These are phyloP conservation scores for Aleiodes testaceus DNA, from an alignment of 2,888 invertebrate genomes.

Conservation along the genomic window DNA sequence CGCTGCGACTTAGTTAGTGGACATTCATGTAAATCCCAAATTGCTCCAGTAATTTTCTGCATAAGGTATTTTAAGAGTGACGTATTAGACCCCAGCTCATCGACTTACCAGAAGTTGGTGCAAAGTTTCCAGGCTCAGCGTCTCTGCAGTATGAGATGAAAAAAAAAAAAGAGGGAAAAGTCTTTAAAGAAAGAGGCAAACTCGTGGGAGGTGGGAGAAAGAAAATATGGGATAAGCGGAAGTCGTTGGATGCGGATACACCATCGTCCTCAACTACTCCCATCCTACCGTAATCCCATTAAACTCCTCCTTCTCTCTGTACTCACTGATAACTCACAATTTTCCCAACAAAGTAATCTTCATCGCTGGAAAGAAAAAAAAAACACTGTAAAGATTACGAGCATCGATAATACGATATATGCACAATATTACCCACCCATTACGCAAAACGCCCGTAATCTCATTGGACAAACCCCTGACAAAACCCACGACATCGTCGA, in stretches of 20 bases:
- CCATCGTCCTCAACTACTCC: slow-evolving; percentile 39
- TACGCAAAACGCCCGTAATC: slow-evolving; percentile 7
- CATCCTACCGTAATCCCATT: slow-evolving; percentile 30
- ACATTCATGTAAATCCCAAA: neutral
- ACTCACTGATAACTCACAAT: slow-evolving; percentile 41
- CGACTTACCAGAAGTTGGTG: slow-evolving; percentile 56
- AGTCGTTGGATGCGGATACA: slow-evolving; percentile 35
- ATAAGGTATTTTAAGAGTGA: neutral
- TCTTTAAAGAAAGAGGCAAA: slow-evolving; percentile 34
- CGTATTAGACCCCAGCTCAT: slow-evolving; percentile 53
- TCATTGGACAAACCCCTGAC: slow-evolving; percentile 32
- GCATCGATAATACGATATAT: slow-evolving; percentile 50
- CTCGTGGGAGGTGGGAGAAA: neutral
- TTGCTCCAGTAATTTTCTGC: neutral
- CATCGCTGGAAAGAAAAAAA: slow-evolving; percentile 40
- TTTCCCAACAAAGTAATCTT: neutral
- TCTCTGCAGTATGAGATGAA: slow-evolving; percentile 48
- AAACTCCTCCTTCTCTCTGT: slow-evolving; percentile 18
- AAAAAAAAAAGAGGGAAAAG: neutral
- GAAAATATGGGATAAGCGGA: slow-evolving; percentile 18
- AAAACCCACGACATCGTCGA: slow-evolving; percentile 35
- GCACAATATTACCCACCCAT: slow-evolving; percentile 38
- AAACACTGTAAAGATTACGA: too few relatives aligned
- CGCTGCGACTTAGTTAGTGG: neutral
- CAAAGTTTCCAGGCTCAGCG: slow-evolving; percentile 59